A percentile compares a stretch with the other conserved stretches of the same genome.
Evolutionary conservation across 2,113 vertebrate genomes (phyloP).

Genomic region (Puma concolor): DNA sequence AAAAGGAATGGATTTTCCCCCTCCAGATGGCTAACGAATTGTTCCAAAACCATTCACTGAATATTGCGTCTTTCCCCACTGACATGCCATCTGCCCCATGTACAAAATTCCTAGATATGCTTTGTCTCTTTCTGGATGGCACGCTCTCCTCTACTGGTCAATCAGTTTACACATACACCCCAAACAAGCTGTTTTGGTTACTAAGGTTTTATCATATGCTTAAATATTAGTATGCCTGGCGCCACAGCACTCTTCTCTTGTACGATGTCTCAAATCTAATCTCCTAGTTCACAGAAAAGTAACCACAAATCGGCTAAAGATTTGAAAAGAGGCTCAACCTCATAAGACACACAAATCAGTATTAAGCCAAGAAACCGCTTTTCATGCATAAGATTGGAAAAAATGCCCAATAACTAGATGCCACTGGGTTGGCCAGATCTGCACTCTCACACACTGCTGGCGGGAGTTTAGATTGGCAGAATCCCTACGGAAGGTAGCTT

Average conservation of each 20-base stretch:
- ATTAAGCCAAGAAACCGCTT: rapidly evolving
- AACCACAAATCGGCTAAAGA: not conserved
- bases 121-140: not conserved
- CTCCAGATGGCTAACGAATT: not conserved
- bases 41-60: not conserved
- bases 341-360: not conserved
- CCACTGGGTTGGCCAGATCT: not conserved
- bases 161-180: not conserved
- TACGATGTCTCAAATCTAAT: not conserved
- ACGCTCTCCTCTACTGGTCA: rapidly evolving
- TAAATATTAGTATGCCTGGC: not conserved
- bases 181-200: not conserved
- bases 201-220: not conserved
- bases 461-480: not conserved
- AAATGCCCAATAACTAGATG: not conserved
- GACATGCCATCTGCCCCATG: not conserved
- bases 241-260: not conserved
- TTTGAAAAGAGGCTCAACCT: not conserved
- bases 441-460: not conserved
- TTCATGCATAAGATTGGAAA: not conserved
- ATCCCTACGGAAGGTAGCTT: not conserved
- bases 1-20: not conserved
- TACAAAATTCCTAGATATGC: not conserved
- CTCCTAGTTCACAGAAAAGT: not conserved
- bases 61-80: not conserved